phyloP scores from a whole-genome alignment of 2,113 vertebrate species.

The Isichthys henryi region DNA sequence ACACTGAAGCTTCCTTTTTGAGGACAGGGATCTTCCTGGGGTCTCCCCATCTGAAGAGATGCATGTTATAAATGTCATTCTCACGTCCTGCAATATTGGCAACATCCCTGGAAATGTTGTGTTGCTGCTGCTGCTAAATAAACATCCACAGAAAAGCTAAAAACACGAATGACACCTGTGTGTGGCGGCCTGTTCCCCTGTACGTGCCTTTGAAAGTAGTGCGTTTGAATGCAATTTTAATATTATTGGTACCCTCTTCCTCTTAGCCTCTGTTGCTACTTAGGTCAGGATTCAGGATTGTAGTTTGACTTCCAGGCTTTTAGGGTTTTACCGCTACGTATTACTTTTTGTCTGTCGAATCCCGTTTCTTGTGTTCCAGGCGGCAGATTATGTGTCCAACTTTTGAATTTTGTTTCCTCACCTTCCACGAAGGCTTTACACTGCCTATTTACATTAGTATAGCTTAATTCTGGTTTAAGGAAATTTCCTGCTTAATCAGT shows the following conservation, averaged over 20 bases:
- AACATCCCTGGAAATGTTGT: not conserved
- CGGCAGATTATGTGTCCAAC: not conserved
- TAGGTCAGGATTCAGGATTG: not conserved
- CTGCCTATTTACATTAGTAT: slow-evolving; percentile 23
- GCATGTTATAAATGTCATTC: not conserved
- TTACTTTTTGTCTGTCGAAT: not conserved
- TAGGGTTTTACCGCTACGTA: not conserved
- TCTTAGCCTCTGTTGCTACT: not conserved
- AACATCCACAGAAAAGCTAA: not conserved
- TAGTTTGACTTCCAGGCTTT: not conserved
- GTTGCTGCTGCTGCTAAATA: not conserved
- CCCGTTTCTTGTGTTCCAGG: not conserved
- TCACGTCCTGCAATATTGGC: not conserved
- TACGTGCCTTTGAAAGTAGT: not conserved
- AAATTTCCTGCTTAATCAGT: not conserved
- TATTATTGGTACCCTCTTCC: not conserved
- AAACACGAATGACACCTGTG: not conserved
- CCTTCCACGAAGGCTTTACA: slow-evolving; percentile 57
- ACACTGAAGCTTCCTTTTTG: not conserved
- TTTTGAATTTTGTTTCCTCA: slow-evolving; percentile 36
- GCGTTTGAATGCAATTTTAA: not conserved
- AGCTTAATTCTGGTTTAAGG: not conserved
- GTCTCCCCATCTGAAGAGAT: not conserved
- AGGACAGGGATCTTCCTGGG: not conserved
- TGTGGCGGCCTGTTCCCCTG: not conserved